phyloP scores from a whole-genome alignment of 2,113 vertebrate species.

The Callaeas wilsoni region DNA sequence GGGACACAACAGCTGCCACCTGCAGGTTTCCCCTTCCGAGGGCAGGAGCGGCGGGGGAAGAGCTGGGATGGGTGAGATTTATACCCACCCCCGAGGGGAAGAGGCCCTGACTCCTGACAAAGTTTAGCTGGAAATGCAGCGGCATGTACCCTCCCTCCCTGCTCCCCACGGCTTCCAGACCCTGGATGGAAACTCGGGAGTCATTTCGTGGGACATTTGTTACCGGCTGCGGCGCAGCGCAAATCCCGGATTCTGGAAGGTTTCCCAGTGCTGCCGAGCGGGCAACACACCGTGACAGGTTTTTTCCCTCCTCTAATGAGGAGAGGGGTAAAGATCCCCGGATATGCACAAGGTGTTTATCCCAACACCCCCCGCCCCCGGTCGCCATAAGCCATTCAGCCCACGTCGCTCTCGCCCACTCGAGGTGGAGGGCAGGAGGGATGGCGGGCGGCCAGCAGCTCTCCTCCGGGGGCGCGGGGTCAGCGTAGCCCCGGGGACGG shows the following conservation, averaged over 20 bases:
- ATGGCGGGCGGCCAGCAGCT: not conserved
- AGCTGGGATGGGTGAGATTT: not conserved
- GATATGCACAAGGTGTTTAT: not conserved
- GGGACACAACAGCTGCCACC: not conserved
- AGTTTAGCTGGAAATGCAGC: not conserved
- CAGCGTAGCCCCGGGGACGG: not conserved
- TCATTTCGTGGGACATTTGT: not conserved
- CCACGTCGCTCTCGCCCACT: not conserved
- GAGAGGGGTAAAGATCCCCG: not conserved
- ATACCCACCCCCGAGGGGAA: not conserved
- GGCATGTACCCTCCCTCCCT: not conserved
- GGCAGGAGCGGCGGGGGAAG: not conserved
- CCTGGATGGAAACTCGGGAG: not conserved
- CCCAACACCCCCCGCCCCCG: not conserved
- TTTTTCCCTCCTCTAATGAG: not conserved
- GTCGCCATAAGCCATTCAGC: not conserved
- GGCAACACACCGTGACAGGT: not conserved
- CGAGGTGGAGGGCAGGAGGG: not conserved
- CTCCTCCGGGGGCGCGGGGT: not conserved
- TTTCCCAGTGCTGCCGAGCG: not conserved
- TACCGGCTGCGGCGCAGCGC: not conserved
- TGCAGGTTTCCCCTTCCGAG: not conserved
- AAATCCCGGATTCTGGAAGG: not conserved
- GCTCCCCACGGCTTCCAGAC: not conserved
- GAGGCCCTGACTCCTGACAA: not conserved